Percentiles rank a stretch among this genome's conserved stretches.
phyloP scores from a whole-genome alignment of 2,888 invertebrate genomes.

The Amiota minor region DNA sequence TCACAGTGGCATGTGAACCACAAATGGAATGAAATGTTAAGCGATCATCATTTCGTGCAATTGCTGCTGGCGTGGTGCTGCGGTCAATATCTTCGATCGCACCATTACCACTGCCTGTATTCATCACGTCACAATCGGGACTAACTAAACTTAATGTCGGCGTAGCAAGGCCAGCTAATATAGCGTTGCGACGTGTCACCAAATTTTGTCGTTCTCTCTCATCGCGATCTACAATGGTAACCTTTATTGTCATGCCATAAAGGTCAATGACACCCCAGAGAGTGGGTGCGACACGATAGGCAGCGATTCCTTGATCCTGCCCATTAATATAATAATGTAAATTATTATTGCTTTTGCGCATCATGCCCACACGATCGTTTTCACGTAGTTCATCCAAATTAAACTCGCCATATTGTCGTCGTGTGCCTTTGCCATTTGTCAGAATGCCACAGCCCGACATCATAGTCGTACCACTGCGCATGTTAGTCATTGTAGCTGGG shows the following conservation, averaged over 20 bases:
- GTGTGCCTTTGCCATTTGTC: constrained; percentile 95
- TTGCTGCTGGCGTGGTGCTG: constrained; percentile 48
- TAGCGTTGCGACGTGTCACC: constrained; percentile 80
- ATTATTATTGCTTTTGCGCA: constrained; percentile 87
- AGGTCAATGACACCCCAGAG: constrained; percentile 97
- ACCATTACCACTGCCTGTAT: constrained; percentile 56
- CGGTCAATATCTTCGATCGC: constrained; percentile 57
- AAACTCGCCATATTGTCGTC: constrained; percentile 92
- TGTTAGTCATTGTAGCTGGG: constrained; percentile 98
- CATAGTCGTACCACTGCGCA: constrained; percentile 93
- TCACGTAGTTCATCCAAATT: constrained; percentile 94
- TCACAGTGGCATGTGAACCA: constrained; percentile 93
- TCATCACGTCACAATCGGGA: constrained; percentile 69
- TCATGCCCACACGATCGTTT: constrained; percentile 94
- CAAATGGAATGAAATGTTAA: constrained; percentile 92
- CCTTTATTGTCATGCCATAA: constrained; percentile 94
- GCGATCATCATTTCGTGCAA: constrained; percentile 77
- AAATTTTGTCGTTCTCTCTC: constrained; percentile 85
- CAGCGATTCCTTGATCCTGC: constrained; percentile 92
- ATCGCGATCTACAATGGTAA: constrained; percentile 89
- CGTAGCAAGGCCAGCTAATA: constrained; percentile 68
- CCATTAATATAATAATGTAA: constrained; percentile 96
- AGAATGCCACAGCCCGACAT: constrained; percentile 98
- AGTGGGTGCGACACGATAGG: constrained; percentile 83
- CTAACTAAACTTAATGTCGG: constrained; percentile 71